phyloP scores from a whole-genome alignment of 2,113 vertebrate species.

The Trachemys scripta region DNA sequence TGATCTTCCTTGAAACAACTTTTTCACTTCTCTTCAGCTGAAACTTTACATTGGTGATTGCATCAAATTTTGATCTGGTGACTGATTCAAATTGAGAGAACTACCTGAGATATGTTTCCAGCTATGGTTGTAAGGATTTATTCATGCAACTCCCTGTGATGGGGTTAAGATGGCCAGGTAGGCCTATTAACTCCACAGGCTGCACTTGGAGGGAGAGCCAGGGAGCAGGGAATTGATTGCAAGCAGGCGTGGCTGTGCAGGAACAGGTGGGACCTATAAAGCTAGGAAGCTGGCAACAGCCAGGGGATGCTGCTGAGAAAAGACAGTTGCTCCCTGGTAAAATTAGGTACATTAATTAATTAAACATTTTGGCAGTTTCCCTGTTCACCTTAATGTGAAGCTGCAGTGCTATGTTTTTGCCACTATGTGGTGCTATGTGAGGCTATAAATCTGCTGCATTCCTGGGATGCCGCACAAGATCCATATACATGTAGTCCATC shows the following conservation, averaged over 20 bases:
- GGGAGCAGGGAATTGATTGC: neutral
- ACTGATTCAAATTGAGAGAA: neutral
- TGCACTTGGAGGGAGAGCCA: neutral
- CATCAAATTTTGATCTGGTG: neutral
- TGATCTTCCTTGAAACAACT: neutral
- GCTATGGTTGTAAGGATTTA: neutral
- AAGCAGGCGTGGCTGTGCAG: neutral
- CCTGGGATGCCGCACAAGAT: neutral
- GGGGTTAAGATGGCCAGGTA: neutral
- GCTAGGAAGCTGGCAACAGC: neutral
- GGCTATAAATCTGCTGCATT: neutral
- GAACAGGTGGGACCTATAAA: neutral
- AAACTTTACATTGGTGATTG: neutral
- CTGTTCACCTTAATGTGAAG: neutral
- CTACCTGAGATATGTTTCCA: neutral
- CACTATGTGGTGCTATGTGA: neutral
- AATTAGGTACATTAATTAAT: too few species aligned
- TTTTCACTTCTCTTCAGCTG: neutral
- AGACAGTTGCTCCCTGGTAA: neutral
- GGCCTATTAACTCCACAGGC: too few species aligned
- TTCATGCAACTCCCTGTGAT: neutral
- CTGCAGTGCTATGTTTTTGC: neutral
- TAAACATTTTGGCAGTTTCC: neutral
- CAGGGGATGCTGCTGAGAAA: too few species aligned
- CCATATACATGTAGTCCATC: fast-evolving